Percentiles rank a stretch among this genome's conserved stretches.
phyloP scores from a whole-genome alignment of 2,888 invertebrate genomes.

The Mamestra brassicae region DNA sequence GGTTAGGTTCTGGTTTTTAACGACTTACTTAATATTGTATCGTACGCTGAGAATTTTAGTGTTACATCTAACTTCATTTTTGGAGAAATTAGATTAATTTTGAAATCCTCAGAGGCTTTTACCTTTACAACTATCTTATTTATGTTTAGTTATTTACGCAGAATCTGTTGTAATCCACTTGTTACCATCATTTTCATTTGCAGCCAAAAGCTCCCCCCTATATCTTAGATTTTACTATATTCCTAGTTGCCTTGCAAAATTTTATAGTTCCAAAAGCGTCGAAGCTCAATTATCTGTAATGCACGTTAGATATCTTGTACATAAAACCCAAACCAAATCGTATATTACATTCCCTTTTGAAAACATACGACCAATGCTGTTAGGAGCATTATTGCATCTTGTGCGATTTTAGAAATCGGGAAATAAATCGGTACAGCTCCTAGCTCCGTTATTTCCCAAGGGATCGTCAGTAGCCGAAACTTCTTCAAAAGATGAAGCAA shows the following conservation, averaged over 20 bases:
- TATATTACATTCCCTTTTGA: constrained; percentile 37
- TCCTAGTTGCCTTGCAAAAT: neutral
- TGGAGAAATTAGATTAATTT: too few species aligned
- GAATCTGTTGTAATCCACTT: neutral
- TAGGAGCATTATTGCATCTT: constrained; percentile 50
- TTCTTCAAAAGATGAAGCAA: constrained; percentile 54
- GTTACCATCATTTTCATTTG: neutral
- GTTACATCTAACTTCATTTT: too few species aligned
- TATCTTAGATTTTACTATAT: too few species aligned
- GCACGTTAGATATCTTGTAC: constrained; percentile 9
- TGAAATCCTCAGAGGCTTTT: neutral
- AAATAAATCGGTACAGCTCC: constrained; percentile 57
- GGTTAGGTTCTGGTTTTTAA: constrained; percentile 28
- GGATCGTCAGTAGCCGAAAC: constrained; percentile 50
- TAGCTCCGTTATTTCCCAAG: constrained; percentile 63
- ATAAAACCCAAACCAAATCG: constrained; percentile 28
- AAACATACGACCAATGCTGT: constrained; percentile 41
- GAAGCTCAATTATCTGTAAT: constrained; percentile 10
- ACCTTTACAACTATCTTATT: neutral
- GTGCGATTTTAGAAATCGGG: constrained; percentile 55
- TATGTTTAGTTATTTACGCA: neutral
- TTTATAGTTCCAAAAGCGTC: neutral
- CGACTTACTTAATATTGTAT: neutral
- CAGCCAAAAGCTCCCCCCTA: neutral
- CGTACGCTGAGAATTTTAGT: too few species aligned